Percentiles rank a stretch among this genome's conserved stretches.
Evolutionary conservation across 2,888 invertebrate genomes (phyloP).

Genomic region (Leucoma salicis): DNA sequence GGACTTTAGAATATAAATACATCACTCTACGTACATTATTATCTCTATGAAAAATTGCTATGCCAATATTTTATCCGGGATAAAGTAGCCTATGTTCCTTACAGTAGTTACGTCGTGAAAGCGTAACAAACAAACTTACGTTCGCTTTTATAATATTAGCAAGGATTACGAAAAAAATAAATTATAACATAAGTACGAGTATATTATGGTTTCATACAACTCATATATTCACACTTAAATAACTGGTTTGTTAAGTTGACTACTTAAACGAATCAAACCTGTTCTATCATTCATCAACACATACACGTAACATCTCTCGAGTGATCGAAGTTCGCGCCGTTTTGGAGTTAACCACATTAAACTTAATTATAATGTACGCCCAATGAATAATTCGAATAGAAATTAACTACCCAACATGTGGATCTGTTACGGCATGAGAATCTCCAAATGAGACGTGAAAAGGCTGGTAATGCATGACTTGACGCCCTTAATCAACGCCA

Average conservation of each 20-base stretch:
- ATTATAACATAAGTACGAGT: too few relatives aligned
- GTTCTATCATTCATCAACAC: conserved; percentile 30
- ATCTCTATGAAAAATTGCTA: too few relatives aligned
- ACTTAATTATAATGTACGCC: conserved; percentile 40
- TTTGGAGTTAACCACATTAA: conserved; percentile 40
- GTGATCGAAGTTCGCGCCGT: conserved; percentile 37
- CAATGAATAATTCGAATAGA: conserved; percentile 44
- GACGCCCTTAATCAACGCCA: conserved; percentile 30
- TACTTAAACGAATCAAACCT: conserved; percentile 24
- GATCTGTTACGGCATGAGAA: conserved; percentile 32
- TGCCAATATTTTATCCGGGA: too few relatives aligned
- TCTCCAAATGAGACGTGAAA: conserved; percentile 38
- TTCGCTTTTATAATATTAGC: too few relatives aligned
- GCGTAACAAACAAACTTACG: too few relatives aligned
- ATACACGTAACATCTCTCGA: conserved; percentile 30
- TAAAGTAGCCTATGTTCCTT: too few relatives aligned
- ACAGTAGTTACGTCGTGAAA: too few relatives aligned
- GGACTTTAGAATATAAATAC: too few relatives aligned
- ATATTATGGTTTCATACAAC: too few relatives aligned
- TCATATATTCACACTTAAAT: conserved; percentile 3
- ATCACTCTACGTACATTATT: too few relatives aligned
- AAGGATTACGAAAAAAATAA: too few relatives aligned
- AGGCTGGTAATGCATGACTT: conserved; percentile 33
- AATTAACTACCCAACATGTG: conserved; percentile 41
- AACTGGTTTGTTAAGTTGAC: conserved; percentile 16